Evolutionary conservation across 2,797 vertebrate species (phyloP), one percentile per base, ranked within the genome.

Genomic region (Trachops cirrhosus): DNA sequence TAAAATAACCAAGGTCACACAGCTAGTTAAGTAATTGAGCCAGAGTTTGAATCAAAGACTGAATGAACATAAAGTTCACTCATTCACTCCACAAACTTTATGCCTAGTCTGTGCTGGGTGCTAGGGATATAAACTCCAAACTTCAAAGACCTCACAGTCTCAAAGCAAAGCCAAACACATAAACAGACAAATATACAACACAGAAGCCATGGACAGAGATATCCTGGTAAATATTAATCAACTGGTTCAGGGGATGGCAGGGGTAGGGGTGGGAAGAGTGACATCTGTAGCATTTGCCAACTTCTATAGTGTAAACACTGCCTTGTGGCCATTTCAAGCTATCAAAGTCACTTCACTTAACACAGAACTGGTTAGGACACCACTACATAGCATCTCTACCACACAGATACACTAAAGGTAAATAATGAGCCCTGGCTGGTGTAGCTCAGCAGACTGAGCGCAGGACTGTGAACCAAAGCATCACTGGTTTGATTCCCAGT

Each of bases 1-100:
- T 87, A 96, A 29, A 89, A 91, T 70, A 94, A 78, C 79, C n/a
- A 90, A 94, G 11, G 78, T 94, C 54, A 92, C 50, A 93, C 9
- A 59, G 41, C 37, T 59, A 94, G 24, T 57, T 68, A 89, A 83
- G 21, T 64, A 32, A 83, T 37, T 12, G 18, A 96, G 75, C n/a
- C 37, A 96, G 54, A 52, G 94, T 73, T 26, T 71, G n/a, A 86
- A 79, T 68, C 48, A 94, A 87, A 52, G 39, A 79, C 44, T 93
- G 74, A 92, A 59, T 91, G 50, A 79, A 54, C 59, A 93, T 62
- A 18, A 77, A 82, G 74, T 70, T 5, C 18, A 70, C 48, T 82
- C 57, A 86, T 70, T 68, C 50, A 59, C 4, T 68, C 22, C 41
- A 75, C 83, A 96, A 79, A 39, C 32, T 74, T 46, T 41, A 74